A percentile compares a stretch with the other conserved stretches of the same genome.
Evolutionary conservation across 2,888 invertebrate genomes (phyloP).

Genomic region (Cecidostiba fungosa): DNA sequence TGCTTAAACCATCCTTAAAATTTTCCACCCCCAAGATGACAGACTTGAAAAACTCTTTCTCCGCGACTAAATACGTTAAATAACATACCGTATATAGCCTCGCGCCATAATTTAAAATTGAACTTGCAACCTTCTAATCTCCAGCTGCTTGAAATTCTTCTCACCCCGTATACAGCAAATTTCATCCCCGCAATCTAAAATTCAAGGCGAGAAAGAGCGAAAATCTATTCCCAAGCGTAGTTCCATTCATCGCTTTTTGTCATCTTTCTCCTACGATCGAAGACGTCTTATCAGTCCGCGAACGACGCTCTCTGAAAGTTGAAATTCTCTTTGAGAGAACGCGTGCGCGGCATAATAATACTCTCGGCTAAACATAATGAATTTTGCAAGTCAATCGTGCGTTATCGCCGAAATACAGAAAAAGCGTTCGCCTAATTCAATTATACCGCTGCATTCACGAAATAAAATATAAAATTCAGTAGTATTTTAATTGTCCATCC

Average conservation of each 20-base stretch:
- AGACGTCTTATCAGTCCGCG: slow-evolving; percentile 51
- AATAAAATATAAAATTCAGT: not conserved
- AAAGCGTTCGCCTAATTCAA: not conserved
- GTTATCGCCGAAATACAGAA: not conserved
- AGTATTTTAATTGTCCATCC: not conserved
- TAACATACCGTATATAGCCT: not conserved
- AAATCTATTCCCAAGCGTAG: slow-evolving; percentile 49
- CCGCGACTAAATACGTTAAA: not conserved
- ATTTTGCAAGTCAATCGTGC: not conserved
- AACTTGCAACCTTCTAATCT: slow-evolving; percentile 18
- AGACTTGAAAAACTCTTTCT: not conserved
- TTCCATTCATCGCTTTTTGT: slow-evolving; percentile 53
- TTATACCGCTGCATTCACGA: not conserved
- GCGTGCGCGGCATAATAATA: slow-evolving; percentile 48
- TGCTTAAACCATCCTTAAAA: too few relatives aligned
- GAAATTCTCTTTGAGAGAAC: slow-evolving; percentile 39
- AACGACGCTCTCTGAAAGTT: slow-evolving; percentile 54
- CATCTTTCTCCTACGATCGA: slow-evolving; percentile 36
- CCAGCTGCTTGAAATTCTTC: slow-evolving; percentile 45
- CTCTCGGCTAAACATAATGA: slow-evolving; percentile 2
- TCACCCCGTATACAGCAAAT: slow-evolving; percentile 28
- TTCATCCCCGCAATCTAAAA: slow-evolving; percentile 45
- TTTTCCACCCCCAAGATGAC: not conserved
- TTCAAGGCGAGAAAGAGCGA: slow-evolving; percentile 41
- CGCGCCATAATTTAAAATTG: not conserved